Evolutionary conservation across 1,140 invertebrate genomes (phyloP).

Genomic region (Eriosoma lanigerum): DNA sequence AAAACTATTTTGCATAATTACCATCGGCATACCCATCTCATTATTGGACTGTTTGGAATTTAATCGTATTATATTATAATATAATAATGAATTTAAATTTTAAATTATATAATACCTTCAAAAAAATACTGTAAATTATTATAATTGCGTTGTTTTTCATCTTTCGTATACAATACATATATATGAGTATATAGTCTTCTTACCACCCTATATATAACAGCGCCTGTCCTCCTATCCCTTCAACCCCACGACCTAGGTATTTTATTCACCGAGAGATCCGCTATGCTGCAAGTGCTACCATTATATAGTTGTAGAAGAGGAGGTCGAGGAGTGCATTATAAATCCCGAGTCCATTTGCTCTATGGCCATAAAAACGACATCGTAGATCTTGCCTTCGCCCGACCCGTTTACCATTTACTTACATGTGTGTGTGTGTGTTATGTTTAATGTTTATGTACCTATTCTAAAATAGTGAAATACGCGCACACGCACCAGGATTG

Average conservation of each 20-base stretch:
- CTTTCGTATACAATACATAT: background rate
- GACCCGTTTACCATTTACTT: background rate
- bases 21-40: too few species aligned
- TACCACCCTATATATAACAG: too few species aligned
- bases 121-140: background rate
- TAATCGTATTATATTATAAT: too few species aligned
- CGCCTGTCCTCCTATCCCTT: too few species aligned
- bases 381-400: constrained; percentile 36
- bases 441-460: too few species aligned
- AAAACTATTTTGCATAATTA: too few species aligned
- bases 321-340: constrained; percentile 5
- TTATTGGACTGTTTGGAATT: too few species aligned
- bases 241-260: background rate
- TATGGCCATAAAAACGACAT: constrained; percentile 48
- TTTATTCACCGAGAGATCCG: background rate
- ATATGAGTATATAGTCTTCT: too few species aligned
- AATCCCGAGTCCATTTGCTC: constrained; percentile 48
- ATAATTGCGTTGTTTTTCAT: constrained; percentile 3
- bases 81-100: too few species aligned
- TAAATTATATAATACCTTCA: too few species aligned
- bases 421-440: background rate
- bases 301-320: background rate
- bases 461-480: too few species aligned
- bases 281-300: too few species aligned
- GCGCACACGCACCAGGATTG: background rate